Evolutionary conservation across 1,140 invertebrate genomes (phyloP).

Genomic region (Pygmarrhopalites habei): DNA sequence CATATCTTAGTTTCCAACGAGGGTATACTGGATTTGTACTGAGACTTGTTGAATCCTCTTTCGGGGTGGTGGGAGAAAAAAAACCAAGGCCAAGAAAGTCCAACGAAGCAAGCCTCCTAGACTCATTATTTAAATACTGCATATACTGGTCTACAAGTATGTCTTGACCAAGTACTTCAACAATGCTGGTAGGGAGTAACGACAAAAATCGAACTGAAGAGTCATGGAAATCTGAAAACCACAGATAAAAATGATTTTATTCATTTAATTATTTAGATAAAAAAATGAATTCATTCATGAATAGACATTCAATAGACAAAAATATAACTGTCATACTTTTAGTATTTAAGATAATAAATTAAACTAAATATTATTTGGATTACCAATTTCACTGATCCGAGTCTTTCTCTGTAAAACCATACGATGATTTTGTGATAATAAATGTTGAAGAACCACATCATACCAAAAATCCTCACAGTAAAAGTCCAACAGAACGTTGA

Average conservation of each 20-base stretch:
- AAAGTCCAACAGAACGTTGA: constrained; percentile 30
- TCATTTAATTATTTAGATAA: no score
- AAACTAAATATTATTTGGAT: no score
- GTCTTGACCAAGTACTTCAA: constrained; percentile 24
- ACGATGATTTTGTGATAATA: constrained; percentile 36
- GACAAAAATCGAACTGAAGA: constrained; percentile 28
- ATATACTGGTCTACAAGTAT: constrained; percentile 20
- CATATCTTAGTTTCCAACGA: constrained; percentile 30
- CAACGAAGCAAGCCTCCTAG: constrained; percentile 7
- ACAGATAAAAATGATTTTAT: no score
- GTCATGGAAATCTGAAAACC: constrained; percentile 37
- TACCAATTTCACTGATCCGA: constrained; percentile 20
- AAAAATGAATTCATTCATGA: no score
- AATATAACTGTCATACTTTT: no score
- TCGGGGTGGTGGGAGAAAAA: background rate
- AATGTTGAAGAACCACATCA: constrained; percentile 28
- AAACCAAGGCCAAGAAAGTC: constrained; percentile 10
- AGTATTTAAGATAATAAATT: no score
- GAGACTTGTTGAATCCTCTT: background rate
- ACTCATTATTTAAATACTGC: constrained; percentile 32
- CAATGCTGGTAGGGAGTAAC: constrained; percentile 21
- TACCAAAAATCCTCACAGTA: constrained; percentile 39
- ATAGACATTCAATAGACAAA: no score
- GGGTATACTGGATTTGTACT: constrained; percentile 21
- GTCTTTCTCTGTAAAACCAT: constrained; percentile 32